Evolutionary conservation across 2,888 invertebrate species (phyloP).

Genomic region (Dichetophora obliterata): DNA sequence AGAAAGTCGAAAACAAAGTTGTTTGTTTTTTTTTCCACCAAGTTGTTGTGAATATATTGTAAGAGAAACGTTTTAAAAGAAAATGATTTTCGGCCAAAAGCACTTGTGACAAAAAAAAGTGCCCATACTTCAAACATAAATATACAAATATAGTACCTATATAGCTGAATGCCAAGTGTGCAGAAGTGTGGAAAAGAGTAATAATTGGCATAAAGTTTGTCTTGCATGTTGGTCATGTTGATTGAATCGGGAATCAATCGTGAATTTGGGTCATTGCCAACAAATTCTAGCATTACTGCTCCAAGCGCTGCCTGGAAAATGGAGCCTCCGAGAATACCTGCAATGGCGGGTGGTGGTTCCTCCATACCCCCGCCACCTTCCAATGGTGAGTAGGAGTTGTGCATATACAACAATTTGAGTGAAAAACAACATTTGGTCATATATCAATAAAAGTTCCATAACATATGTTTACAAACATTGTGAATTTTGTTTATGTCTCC

Average conservation of each 20-base stretch:
- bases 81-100: background rate
- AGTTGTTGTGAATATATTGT: background rate
- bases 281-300: conserved; percentile 63
- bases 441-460: too few relatives aligned
- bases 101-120: background rate
- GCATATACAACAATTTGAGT: background rate
- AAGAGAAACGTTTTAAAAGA: background rate
- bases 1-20: background rate
- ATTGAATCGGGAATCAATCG: conserved; percentile 70
- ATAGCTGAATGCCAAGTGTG: conserved; percentile 27
- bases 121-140: background rate
- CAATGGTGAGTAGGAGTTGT: conserved; percentile 60
- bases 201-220: conserved; percentile 25
- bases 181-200: conserved; percentile 39
- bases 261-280: conserved; percentile 68
- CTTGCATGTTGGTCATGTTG: conserved; percentile 70
- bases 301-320: conserved; percentile 68
- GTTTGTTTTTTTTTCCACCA: too few relatives aligned
- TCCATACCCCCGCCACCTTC: conserved; percentile 59
- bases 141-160: too few relatives aligned
- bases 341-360: conserved; percentile 54
- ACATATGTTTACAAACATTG: too few relatives aligned
- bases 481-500: too few relatives aligned
- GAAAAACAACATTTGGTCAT: too few relatives aligned
- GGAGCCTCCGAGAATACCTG: conserved; percentile 67